Conservation (phyloP, 2,797 vertebrate genomes). For the Acropternis orthonyx region DNA sequence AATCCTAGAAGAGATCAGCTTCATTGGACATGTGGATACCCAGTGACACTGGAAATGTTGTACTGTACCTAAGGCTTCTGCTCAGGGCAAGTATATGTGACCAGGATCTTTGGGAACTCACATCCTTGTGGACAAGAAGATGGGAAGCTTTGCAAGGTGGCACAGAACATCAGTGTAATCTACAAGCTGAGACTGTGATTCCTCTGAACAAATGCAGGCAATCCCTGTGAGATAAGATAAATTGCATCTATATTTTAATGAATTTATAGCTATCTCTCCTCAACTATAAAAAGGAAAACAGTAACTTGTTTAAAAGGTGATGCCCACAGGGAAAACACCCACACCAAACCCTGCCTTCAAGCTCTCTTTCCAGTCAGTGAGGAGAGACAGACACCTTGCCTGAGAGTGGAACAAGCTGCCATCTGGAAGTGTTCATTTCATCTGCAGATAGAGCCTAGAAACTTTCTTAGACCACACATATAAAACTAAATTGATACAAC, state of each 20-base stretch:
- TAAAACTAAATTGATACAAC: neutral
- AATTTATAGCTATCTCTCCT: neutral
- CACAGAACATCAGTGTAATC: fast-evolving
- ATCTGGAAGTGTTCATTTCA: neutral
- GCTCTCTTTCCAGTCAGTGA: neutral
- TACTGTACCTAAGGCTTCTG: neutral
- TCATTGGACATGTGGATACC: neutral
- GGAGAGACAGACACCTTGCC: neutral
- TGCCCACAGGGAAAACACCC: neutral
- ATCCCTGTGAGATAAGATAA: neutral
- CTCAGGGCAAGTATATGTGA: neutral
- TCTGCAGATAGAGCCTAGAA: neutral
- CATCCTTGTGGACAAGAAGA: neutral
- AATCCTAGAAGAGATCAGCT: neutral
- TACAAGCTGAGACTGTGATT: neutral
- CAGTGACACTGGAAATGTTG: neutral
- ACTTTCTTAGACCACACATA: neutral
- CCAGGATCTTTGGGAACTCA: neutral
- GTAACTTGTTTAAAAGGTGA: neutral
- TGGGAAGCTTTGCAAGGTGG: neutral
- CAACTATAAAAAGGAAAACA: neutral
- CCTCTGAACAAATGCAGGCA: neutral
- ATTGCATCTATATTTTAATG: neutral
- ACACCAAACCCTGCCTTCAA: neutral
- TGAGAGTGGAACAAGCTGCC: neutral